These are phyloP conservation scores for Gymnopithys bicolor DNA, from an alignment of 2,797 vertebrate species.

Conservation along the genomic window DNA sequence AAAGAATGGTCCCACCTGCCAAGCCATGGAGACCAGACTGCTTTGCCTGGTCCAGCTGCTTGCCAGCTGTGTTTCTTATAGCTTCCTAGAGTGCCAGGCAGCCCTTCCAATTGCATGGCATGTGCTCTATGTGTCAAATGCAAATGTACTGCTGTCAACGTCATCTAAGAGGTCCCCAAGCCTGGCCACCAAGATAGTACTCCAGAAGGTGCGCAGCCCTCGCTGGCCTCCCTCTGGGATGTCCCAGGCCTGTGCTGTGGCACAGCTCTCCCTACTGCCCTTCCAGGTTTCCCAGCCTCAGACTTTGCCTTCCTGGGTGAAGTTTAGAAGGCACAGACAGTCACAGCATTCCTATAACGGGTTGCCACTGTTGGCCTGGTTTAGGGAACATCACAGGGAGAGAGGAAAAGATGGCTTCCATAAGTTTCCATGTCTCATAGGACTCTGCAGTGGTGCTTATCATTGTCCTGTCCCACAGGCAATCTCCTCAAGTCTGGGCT, in stretches of 20 bases:
- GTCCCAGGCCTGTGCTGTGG: not conserved
- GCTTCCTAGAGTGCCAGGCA: not conserved
- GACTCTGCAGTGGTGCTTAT: not conserved
- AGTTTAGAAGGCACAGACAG: not conserved
- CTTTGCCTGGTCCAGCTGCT: not conserved
- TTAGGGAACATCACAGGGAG: not conserved
- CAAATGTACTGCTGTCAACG: not conserved
- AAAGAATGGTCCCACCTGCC: not conserved
- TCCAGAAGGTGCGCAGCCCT: not conserved
- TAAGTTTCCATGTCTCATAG: not conserved
- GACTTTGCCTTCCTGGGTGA: not conserved
- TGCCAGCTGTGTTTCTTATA: not conserved
- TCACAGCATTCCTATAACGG: not conserved
- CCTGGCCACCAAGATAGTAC: not conserved
- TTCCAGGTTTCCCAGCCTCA: not conserved
- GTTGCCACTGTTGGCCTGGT: not conserved
- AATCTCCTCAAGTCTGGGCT: not conserved
- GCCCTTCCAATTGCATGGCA: not conserved
- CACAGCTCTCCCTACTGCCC: not conserved
- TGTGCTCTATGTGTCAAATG: not conserved
- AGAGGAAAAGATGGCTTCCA: not conserved
- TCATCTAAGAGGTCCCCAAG: not conserved
- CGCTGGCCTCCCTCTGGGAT: not conserved
- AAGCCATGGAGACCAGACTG: fast-evolving
- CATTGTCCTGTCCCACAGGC: not conserved